phyloP scores from a whole-genome alignment of 2,888 invertebrate genomes.

The Noctua janthe region DNA sequence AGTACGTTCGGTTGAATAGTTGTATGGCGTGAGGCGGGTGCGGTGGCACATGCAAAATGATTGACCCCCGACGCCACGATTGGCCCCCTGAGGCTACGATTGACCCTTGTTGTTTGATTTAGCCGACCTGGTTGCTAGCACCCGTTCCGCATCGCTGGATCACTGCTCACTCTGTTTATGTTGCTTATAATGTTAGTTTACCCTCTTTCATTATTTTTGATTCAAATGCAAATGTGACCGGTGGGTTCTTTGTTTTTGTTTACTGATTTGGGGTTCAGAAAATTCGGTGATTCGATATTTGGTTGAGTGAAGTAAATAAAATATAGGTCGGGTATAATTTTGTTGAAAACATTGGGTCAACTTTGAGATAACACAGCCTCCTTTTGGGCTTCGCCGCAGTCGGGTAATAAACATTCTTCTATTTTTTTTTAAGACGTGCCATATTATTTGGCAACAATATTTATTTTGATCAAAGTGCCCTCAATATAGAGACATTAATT shows the following conservation, averaged over 20 bases:
- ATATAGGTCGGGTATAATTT: not conserved
- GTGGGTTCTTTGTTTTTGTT: slow-evolving; percentile 10
- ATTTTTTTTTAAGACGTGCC: not conserved
- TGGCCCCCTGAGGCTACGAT: slow-evolving; percentile 66
- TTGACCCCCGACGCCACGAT: slow-evolving; percentile 73
- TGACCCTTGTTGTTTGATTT: slow-evolving; percentile 85
- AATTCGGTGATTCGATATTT: slow-evolving; percentile 5
- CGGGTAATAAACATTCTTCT: not conserved
- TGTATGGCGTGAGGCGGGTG: slow-evolving; percentile 62
- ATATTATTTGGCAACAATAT: not conserved
- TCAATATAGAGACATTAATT: slow-evolving; percentile 2
- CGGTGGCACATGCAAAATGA: slow-evolving; percentile 77
- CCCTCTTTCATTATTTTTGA: slow-evolving; percentile 63
- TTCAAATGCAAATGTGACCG: slow-evolving; percentile 54
- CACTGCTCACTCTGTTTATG: slow-evolving; percentile 65
- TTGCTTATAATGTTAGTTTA: slow-evolving; percentile 66
- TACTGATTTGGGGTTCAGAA: not conserved
- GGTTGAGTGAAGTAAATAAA: not conserved
- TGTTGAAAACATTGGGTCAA: not conserved
- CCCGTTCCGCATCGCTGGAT: slow-evolving; percentile 75
- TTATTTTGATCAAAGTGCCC: not conserved
- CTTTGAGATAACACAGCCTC: not conserved
- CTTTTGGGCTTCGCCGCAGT: not conserved
- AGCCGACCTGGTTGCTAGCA: slow-evolving; percentile 77
- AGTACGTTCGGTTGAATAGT: slow-evolving; percentile 72